Percentiles rank a stretch among this genome's conserved stretches.
phyloP scores from a whole-genome alignment of 2,888 invertebrate genomes.

The Charanyca ferruginea region DNA sequence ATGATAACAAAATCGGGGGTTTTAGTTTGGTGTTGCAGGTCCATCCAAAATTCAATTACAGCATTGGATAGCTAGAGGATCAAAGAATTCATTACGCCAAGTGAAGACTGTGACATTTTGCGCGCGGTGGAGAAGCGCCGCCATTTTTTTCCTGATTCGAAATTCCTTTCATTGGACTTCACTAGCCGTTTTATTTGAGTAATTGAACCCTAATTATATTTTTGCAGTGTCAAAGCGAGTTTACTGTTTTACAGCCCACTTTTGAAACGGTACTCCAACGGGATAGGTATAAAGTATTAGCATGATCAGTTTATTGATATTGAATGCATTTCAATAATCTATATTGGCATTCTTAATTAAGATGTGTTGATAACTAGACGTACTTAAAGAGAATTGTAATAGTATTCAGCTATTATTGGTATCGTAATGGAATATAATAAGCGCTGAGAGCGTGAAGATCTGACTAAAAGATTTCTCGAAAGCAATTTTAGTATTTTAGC shows the following conservation, averaged over 20 bases:
- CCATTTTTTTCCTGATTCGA: no score
- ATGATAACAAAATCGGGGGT: no score
- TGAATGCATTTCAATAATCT: conserved; percentile 66
- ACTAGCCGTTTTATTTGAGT: not conserved
- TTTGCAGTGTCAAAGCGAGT: conserved; percentile 15
- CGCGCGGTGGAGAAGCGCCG: no score
- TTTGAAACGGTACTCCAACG: conserved; percentile 47
- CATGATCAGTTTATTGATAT: conserved; percentile 63
- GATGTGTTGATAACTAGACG: conserved; percentile 72
- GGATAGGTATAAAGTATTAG: conserved; percentile 40
- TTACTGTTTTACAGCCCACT: conserved; percentile 11
- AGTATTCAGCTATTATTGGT: conserved; percentile 86
- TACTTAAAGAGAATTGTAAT: conserved; percentile 77
- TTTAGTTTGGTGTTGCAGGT: no score
- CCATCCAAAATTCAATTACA: no score
- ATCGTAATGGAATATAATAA: conserved; percentile 90
- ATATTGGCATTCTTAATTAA: conserved; percentile 76
- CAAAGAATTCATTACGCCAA: no score
- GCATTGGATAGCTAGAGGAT: no score
- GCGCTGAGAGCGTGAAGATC: conserved; percentile 89
- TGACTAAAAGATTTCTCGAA: conserved; percentile 86
- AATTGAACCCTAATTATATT: conserved; percentile 27
- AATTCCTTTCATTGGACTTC: not conserved
- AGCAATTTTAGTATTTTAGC: conserved; percentile 89
- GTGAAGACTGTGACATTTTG: no score